Base-by-base conservation (phyloP, 2,888 invertebrate genomes). In the Dichetophora obliterata region DNA sequence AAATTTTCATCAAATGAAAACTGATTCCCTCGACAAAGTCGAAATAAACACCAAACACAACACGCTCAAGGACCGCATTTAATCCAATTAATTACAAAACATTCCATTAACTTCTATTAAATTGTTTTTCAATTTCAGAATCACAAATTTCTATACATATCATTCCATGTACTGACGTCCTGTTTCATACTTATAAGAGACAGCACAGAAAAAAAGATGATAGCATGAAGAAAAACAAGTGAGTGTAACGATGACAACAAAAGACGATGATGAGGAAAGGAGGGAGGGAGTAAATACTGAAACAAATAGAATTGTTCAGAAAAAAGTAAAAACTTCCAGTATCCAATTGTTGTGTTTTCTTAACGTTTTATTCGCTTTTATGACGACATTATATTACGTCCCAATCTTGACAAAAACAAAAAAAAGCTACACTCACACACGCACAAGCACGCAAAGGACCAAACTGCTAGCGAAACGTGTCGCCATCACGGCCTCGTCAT, bases 321-420 rank as follows among this genome's bases (percentile, higher is more conserved):
- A 24, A 59, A 59, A 27, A 14, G 2, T 16, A 5, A 19, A 22
- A 27, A 27, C 59, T 27, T 59, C 24, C 59, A 27, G 27, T 14
- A 59, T 59, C 27, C 27, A 59, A 59, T 59, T 27, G 59, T 11
- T 59, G 59, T 59, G 27, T 59, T 59, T 59, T 27, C 59, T 59
- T 59, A 27, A 3, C 27, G n/a, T 59, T 59, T 27, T 59, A 59
- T 59, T 59, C 27, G 14, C 59, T 59, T 27, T 59, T 59, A 19
- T 27, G 9, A 27, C 24, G 27, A 11, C 59, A 59, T 27, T 59
- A 22, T 22, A 59, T 59, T 59, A 11, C 59, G 8, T 43, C 11
- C 43, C 43, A 43, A 43, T 9, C 16, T 59, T 27, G 24, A 11
- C 59, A 59, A 3, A 27, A 24, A 59, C 43, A 43, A 4, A 14